Evolutionary conservation across 2,888 invertebrate species (phyloP), one percentile per base, ranked within the genome.

Genomic region (Mythimna impura): DNA sequence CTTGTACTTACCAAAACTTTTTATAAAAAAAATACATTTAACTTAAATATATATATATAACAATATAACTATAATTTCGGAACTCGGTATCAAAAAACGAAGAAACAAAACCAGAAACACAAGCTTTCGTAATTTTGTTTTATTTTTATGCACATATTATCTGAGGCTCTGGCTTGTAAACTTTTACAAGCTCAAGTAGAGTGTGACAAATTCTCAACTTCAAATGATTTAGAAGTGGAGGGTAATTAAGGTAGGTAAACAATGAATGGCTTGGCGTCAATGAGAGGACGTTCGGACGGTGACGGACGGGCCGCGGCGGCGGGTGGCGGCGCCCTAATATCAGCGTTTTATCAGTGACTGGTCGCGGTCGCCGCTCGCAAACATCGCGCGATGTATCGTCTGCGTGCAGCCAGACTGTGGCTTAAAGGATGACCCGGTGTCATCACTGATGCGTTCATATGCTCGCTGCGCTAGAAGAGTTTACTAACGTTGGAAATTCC

Each of bases 301-400:
- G 94, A 95, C 92, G 92, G 92, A 94, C 91, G 90, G 84, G 87
- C 71, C 88, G 89, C 87, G 88, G 91, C 88, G 88, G 90, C 91
- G 88, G 91, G 91, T 88, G 88, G 90, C 91, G 88, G 91, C 90
- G 89, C 89, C 91, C 91, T 96, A 95, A 95, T 95, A 95, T 94
- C 92, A 90, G 87, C 94, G 92, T 94, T 96, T 94, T 95, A 94
- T 96, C 96, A 95, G 93, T 91, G 93, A 89, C 90, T 76, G 84
- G 87, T 62, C 88, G 92, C 88, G 91, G 90, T 88, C 87, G 82
- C 86, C 83, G 81, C 73, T 70, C 75, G 81, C 82, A 78, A 82
- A 84, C 61, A 76, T 72, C 71, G 69, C 77, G 71, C 64, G 69
- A 75, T 79, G 78, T 77, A 75, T 82, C 77, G 74, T 76, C 78